These are phyloP conservation scores for Florisuga fusca DNA, from an alignment of 2,797 vertebrate species.

Conservation along the genomic window DNA sequence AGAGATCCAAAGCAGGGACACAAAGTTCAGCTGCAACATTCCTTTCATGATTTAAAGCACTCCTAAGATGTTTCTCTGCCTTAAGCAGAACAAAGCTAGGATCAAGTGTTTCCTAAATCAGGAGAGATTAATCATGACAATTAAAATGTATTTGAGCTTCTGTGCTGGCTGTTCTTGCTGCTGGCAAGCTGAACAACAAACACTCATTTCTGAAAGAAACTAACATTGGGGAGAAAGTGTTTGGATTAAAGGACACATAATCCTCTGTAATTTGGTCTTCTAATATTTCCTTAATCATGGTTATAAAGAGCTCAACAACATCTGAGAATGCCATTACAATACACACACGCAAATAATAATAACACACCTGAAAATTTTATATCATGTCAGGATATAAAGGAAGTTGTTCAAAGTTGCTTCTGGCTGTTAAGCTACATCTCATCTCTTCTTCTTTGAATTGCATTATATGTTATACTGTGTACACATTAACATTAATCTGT, in stretches of 20 bases:
- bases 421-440: neutral
- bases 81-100: neutral
- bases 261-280: conserved; percentile 30
- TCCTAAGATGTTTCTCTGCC: neutral
- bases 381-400: neutral
- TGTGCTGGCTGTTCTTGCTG: conserved; percentile 50
- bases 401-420: neutral
- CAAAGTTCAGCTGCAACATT: neutral
- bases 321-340: neutral
- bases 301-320: neutral
- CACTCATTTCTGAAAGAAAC: conserved; percentile 6
- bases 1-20: neutral
- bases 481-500: neutral
- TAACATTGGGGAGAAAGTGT: neutral
- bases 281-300: neutral
- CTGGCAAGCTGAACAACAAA: conserved; percentile 42
- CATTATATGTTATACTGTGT: neutral
- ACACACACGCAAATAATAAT: neutral
- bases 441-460: neutral
- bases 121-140: conserved; percentile 44
- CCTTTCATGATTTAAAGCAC: neutral
- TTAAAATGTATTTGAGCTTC: conserved; percentile 49
- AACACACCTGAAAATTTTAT: neutral
- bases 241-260: conserved; percentile 60
- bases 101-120: conserved; percentile 17